These are phyloP conservation scores for Uloborus diversus DNA, from an alignment of 1,140 invertebrate genomes.

Conservation along the genomic window DNA sequence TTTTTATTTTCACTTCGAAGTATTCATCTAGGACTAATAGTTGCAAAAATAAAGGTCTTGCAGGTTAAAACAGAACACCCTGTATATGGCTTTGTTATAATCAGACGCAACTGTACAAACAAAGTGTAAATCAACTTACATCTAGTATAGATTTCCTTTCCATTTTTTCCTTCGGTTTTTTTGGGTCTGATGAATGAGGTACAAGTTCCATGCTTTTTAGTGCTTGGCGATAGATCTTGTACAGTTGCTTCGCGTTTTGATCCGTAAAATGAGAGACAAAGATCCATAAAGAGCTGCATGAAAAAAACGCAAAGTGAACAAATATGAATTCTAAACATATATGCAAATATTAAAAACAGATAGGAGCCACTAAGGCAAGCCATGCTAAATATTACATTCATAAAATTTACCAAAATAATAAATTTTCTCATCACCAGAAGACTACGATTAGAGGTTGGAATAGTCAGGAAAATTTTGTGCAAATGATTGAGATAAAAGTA, in stretches of 20 bases:
- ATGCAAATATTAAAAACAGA: slow-evolving; percentile 2
- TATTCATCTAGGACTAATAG: too few relatives aligned
- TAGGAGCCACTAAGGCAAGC: neutral
- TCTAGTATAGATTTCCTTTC: slow-evolving; percentile 44
- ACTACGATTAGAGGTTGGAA: too few relatives aligned
- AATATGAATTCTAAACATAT: slow-evolving; percentile 28
- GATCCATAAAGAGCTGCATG: slow-evolving; percentile 89
- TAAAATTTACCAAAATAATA: neutral
- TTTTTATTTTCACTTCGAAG: too few relatives aligned
- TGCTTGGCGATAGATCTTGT: slow-evolving; percentile 91
- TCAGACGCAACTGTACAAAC: too few relatives aligned
- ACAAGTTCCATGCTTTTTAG: slow-evolving; percentile 71
- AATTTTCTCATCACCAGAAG: neutral
- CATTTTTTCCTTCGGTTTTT: slow-evolving; percentile 40
- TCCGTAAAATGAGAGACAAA: slow-evolving; percentile 98
- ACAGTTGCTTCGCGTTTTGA: slow-evolving; percentile 91
- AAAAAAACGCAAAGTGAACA: slow-evolving; percentile 57
- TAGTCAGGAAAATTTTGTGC: too few relatives aligned
- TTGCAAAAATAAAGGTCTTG: too few relatives aligned
- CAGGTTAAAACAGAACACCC: too few relatives aligned
- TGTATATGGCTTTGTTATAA: too few relatives aligned
- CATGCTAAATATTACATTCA: neutral
- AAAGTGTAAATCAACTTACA: too few relatives aligned
- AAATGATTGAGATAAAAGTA: too few relatives aligned
- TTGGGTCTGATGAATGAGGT: slow-evolving; percentile 42